These are phyloP conservation scores for Psammodynastes pulverulentus DNA, from an alignment of 2,113 vertebrate species.

Conservation along the genomic window DNA sequence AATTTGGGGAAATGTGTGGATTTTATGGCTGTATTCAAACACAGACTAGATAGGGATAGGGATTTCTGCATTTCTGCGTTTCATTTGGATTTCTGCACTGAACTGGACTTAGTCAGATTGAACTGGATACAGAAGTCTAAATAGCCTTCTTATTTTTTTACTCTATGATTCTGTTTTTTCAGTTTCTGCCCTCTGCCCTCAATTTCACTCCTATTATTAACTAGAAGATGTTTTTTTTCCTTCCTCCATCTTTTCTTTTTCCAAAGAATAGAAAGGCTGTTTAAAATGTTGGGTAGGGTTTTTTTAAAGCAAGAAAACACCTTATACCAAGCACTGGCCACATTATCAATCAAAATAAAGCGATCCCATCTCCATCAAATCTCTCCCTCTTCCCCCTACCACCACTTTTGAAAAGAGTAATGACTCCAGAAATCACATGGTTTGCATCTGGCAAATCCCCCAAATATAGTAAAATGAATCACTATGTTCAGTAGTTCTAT, in stretches of 20 bases:
- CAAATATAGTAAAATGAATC: background rate
- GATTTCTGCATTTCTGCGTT: too few species aligned
- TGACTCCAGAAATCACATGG: background rate
- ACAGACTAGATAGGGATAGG: background rate
- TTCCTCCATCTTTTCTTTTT: background rate
- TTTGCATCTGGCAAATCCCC: background rate
- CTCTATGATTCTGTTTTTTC: background rate
- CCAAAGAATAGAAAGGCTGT: background rate
- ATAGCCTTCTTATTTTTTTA: background rate
- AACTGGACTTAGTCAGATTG: background rate
- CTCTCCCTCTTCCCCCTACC: background rate
- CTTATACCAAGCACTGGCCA: background rate
- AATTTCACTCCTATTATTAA: background rate
- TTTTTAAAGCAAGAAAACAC: background rate
- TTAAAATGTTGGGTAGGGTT: background rate
- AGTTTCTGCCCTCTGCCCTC: background rate
- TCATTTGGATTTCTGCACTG: background rate
- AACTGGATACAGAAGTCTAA: background rate
- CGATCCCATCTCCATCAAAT: background rate
- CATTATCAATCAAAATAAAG: background rate
- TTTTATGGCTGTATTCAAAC: background rate
- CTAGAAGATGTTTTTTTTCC: background rate
- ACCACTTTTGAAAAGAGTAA: background rate
- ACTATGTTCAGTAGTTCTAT: background rate
- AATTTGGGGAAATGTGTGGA: background rate